These are phyloP conservation scores for Electrona antarctica DNA, from an alignment of 2,113 vertebrate genomes.

Conservation along the genomic window DNA sequence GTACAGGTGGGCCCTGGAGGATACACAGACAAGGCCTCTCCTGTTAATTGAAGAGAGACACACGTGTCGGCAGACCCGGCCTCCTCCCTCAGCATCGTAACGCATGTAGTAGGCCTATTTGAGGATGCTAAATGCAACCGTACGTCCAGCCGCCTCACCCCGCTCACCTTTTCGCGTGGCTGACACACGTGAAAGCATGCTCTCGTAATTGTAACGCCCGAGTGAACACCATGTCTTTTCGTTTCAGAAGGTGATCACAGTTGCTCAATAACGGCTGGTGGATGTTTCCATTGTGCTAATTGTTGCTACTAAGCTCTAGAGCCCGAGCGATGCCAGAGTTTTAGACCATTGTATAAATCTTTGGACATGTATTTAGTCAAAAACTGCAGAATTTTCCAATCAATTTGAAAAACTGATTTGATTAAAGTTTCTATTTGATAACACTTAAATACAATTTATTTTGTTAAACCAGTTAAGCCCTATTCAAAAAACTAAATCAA, in stretches of 20 bases:
- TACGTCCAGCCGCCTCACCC: conserved; percentile 39
- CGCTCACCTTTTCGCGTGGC: conserved; percentile 40
- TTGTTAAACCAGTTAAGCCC: too few species aligned
- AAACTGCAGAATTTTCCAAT: too few species aligned
- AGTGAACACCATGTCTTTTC: conserved; percentile 30
- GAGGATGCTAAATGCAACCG: conserved; percentile 42
- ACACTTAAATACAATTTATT: too few species aligned
- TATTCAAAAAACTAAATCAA: too few species aligned
- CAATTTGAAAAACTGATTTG: too few species aligned
- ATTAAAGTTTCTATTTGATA: too few species aligned
- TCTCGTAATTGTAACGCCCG: conserved; percentile 35
- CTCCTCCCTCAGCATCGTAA: conserved; percentile 27
- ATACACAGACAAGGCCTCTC: conserved; percentile 64
- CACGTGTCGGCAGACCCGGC: conserved; percentile 37
- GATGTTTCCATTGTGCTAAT: background rate
- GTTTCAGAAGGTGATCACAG: conserved; percentile 13
- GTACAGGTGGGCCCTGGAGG: conserved; percentile 76
- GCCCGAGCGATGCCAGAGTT: too few species aligned
- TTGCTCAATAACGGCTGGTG: conserved; percentile 9
- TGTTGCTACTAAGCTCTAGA: background rate
- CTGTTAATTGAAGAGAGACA: conserved; percentile 75
- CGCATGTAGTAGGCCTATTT: conserved; percentile 35
- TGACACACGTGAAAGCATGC: conserved; percentile 56
- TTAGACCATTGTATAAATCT: too few species aligned
- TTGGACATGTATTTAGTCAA: too few species aligned